Evolutionary conservation across 1,140 invertebrate species (phyloP).

Genomic region (Propsilocerus akamusi): DNA sequence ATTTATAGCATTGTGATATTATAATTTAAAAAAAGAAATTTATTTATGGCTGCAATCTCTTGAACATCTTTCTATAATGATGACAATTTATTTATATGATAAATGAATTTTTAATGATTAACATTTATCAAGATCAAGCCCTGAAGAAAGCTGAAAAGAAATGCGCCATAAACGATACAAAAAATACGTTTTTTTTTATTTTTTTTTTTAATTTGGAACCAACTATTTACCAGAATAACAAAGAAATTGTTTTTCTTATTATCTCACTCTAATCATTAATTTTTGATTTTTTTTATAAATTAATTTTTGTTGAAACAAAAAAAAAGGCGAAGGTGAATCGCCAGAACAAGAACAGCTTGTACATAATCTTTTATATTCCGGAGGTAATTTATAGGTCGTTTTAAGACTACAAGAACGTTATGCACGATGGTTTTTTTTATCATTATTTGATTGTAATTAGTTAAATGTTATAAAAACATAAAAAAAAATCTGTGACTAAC

Average conservation of each 20-base stretch:
- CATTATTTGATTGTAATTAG: too few species aligned
- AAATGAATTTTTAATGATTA: too few species aligned
- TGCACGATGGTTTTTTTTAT: too few species aligned
- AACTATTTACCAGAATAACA: not conserved
- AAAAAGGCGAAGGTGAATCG: slow-evolving; percentile 45
- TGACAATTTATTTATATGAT: too few species aligned
- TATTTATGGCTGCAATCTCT: not conserved
- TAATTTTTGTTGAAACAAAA: slow-evolving; percentile 8
- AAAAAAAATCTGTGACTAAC: too few species aligned
- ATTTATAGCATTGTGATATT: not conserved
- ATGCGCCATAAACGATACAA: too few species aligned
- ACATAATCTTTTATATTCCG: slow-evolving; percentile 71
- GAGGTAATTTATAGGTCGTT: slow-evolving; percentile 29
- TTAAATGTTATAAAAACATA: too few species aligned
- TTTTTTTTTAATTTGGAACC: not conserved
- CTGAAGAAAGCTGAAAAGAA: too few species aligned
- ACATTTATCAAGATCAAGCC: slow-evolving; percentile 2
- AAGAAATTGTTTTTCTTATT: not conserved
- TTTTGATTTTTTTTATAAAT: slow-evolving; percentile 7
- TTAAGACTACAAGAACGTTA: too few species aligned
- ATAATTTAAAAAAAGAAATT: not conserved
- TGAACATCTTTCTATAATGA: not conserved
- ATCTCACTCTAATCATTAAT: slow-evolving; percentile 1
- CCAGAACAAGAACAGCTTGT: slow-evolving; percentile 62
- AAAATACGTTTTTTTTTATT: not conserved